Base-by-base conservation (phyloP, 2,888 invertebrate species). In the Ditula angustiorana region DNA sequence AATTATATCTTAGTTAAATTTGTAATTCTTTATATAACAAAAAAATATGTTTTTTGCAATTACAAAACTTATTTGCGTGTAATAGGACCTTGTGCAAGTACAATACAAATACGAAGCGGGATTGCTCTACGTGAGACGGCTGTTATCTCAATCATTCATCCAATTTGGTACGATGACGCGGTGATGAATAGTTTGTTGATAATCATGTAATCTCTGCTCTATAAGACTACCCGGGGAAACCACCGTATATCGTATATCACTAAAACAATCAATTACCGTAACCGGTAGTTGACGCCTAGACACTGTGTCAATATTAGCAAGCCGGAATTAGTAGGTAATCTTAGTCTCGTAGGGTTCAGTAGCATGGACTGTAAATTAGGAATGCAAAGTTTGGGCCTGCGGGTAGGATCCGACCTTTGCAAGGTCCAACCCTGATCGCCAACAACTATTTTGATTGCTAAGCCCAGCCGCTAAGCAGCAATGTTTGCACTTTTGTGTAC, bases 181-280 rank as follows among this genome's bases (percentile, higher is more conserved):
- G 24, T 52, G 35, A 50, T 44, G 50, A 52, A 37, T 59, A 30
- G 56, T 62, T 55, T 55, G 61, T 37, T 46, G 33, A 52, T 30
- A 50, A 28, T 46, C 46, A 53, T 50, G 30, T 35, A 33, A 46
- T 11, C 24, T 23, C 26, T 19, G 11, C 33, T 35, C 35, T 19
- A 19, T 41, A n/a, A 5, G n/a, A n/a, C n/a, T n/a, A n/a, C n/a
- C n/a, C 41, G 19, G 52, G 55, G 56, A 23, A 62, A 46, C 26
- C 61, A 62, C 56, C 13, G 28, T 19, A 33, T 44, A 53, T 53
- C 33, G 33, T 46, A 52, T 52, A 46, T 46, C 53, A 49, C 28
- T 5, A 21, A 35, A 55, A 56, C 56, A 62, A 56, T 56, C 37
- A 56, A 62, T 62, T 62, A 62, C 35, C 23, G 16, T 56, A 62